Evolutionary conservation across 2,888 invertebrate genomes (phyloP), one percentile per base, ranked within the genome.

Genomic region (Cataglyphis livida): DNA sequence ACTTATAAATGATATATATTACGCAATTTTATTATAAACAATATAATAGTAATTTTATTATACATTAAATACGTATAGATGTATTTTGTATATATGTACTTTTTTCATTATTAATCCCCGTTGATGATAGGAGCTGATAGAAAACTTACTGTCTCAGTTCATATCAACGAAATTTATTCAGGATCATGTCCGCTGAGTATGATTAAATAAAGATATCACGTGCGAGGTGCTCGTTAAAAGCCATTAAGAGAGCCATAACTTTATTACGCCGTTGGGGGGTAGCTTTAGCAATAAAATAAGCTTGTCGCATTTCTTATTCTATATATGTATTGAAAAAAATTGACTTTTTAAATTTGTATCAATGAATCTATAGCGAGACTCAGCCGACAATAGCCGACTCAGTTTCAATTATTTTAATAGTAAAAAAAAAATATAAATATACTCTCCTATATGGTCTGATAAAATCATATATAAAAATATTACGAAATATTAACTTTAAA

Each of bases 131-230:
- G 0, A 10, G 54, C n/a, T 25, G 25, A 5, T 54, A 12, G 54
- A 54, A 41, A 41, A 25, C n/a, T 75, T 41, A 41, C 9, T 28
- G 15, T 41, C 21, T 32, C 6, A 32, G 54, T 68, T 28, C 35
- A 5, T 84, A 84, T 83, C 66, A 62, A 38, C 18, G 10, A 83
- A 86, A 88, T 89, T 81, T 86, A 89, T 86, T 85, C 89, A 75
- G 21, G 82, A 86, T 86, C 88, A 85, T 86, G 84, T 85, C 44
- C 75, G 35, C 54, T 41, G 3, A 35, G 59, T 82, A 83, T 79
- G 86, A 82, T 89, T 88, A 89, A 89, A 89, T 89, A 89, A 89
- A 88, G 89, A 90, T 88, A 88, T 87, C 87, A 87, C 88, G 86
- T 65, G 85, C 83, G 74, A 84, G 87, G 38, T 68, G 79, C 82